These are phyloP conservation scores for Leucophenga montana DNA, from an alignment of 2,888 invertebrate species.

Conservation along the genomic window DNA sequence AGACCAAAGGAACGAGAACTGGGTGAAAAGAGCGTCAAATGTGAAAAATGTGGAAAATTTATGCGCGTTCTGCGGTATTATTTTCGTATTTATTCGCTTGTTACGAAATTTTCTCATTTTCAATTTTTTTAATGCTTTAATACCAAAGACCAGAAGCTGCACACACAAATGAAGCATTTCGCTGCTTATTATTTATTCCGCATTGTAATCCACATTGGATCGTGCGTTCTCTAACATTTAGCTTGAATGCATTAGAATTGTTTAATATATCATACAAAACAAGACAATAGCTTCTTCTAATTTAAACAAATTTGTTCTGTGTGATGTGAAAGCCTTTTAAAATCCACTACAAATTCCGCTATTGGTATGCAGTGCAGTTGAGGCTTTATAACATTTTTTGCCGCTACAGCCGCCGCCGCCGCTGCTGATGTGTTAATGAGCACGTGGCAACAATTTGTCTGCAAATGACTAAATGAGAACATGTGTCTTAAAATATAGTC, in stretches of 20 bases:
- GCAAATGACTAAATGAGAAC: neutral
- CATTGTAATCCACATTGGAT: neutral
- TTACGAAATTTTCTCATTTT: neutral
- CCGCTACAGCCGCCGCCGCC: neutral
- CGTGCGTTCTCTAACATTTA: neutral
- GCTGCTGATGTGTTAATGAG: conserved; percentile 10
- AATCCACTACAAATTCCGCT: too few species aligned
- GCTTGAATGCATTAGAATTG: too few species aligned
- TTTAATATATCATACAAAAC: too few species aligned
- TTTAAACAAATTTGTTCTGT: too few species aligned
- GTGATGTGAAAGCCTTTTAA: too few species aligned
- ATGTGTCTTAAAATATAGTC: neutral
- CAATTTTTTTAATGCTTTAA: conserved; percentile 1
- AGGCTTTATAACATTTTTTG: neutral
- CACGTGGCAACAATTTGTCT: neutral
- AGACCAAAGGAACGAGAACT: neutral
- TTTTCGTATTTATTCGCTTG: conserved; percentile 1
- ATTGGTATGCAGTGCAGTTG: too few species aligned
- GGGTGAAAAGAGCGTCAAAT: neutral
- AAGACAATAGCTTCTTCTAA: too few species aligned
- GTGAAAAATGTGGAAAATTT: neutral
- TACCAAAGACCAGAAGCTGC: too few species aligned
- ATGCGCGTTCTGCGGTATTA: conserved; percentile 1
- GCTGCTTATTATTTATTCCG: conserved; percentile 1
- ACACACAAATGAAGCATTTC: too few species aligned